Evolutionary conservation across 2,797 vertebrate genomes (phyloP).

Genomic region (Mionectes olivaceus): DNA sequence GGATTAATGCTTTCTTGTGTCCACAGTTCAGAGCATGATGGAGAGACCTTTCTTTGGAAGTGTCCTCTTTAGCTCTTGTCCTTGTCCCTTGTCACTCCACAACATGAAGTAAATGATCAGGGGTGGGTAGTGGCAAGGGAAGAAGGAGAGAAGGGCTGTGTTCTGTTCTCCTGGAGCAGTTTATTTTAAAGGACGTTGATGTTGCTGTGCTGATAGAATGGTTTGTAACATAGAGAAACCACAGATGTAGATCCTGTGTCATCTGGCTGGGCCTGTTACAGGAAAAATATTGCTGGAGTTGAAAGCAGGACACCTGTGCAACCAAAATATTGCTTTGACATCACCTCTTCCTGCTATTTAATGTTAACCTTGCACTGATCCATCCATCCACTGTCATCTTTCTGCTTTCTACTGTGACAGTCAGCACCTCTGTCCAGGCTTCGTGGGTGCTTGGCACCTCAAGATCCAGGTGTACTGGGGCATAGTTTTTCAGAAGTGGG

Average conservation of each 20-base stretch:
- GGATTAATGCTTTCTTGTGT: neutral
- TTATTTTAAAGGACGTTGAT: neutral
- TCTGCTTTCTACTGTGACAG: accelerated
- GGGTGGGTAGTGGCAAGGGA: neutral
- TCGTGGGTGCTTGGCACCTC: neutral
- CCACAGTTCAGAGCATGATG: neutral
- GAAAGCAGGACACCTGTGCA: neutral
- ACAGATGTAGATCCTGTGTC: neutral
- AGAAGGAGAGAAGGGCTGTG: neutral
- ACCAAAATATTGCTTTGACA: neutral
- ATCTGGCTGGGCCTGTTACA: neutral
- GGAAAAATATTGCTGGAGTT: neutral
- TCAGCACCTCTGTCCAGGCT: neutral
- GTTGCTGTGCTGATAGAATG: neutral
- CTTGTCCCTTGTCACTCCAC: neutral
- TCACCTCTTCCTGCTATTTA: neutral
- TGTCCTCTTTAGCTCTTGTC: neutral
- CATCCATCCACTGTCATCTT: neutral
- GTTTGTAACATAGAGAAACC: neutral
- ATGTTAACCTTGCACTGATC: neutral
- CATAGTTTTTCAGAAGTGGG: neutral
- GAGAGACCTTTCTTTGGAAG: neutral
- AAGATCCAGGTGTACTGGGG: neutral
- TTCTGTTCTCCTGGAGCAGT: neutral
- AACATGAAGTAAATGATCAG: neutral